These are phyloP conservation scores for Garra rufa DNA, from an alignment of 2,113 vertebrate genomes.

Conservation along the genomic window DNA sequence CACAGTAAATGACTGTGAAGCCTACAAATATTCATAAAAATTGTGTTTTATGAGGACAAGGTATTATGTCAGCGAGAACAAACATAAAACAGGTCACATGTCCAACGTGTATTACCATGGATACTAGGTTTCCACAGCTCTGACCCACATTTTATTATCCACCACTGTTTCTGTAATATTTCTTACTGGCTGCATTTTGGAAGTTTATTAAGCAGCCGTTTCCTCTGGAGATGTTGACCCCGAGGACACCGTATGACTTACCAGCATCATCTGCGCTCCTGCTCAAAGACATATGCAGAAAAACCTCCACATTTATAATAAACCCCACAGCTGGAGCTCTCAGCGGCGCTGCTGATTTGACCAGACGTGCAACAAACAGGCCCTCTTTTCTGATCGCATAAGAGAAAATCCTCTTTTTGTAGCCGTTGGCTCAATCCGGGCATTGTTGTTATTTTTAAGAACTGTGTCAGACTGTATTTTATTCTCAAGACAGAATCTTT, in stretches of 20 bases:
- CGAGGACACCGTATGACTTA: not conserved
- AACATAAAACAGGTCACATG: slow-evolving; percentile 44
- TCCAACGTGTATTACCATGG: slow-evolving; percentile 47
- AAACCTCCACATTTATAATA: slow-evolving; percentile 13
- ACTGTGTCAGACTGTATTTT: slow-evolving; percentile 49
- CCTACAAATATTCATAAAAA: slow-evolving; percentile 2
- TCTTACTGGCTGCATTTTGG: slow-evolving; percentile 31
- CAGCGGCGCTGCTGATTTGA: not conserved
- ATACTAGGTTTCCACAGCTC: slow-evolving; percentile 54
- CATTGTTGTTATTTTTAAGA: slow-evolving; percentile 50
- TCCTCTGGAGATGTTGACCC: not conserved
- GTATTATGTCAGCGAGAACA: slow-evolving; percentile 9
- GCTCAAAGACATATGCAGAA: not conserved
- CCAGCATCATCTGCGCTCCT: not conserved
- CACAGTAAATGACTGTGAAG: not conserved
- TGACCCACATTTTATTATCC: slow-evolving; percentile 59
- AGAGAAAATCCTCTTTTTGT: slow-evolving; percentile 42
- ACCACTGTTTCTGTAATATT: slow-evolving; percentile 38
- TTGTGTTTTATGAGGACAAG: slow-evolving; percentile 3
- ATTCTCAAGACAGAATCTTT: slow-evolving; percentile 16
- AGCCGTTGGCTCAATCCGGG: slow-evolving; percentile 38
- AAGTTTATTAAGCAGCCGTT: slow-evolving; percentile 32
- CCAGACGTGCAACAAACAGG: not conserved
- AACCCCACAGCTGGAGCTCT: slow-evolving; percentile 39
- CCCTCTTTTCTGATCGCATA: slow-evolving; percentile 5